Evolutionary conservation across 2,797 vertebrate genomes (phyloP).

Genomic region (Lycodopsis pacificus): DNA sequence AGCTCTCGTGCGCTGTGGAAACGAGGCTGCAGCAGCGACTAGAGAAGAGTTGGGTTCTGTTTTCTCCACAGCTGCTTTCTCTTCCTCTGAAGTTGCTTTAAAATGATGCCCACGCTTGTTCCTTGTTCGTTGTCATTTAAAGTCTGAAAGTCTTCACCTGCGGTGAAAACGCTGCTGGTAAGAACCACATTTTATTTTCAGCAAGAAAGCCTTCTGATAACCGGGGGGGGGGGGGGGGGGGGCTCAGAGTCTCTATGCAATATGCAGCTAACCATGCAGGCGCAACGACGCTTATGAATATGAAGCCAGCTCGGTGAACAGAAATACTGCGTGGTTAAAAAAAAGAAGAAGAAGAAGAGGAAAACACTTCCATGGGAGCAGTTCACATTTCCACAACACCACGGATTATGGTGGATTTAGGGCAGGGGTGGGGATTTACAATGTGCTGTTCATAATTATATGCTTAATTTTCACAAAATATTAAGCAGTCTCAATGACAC

Average conservation of each 20-base stretch:
- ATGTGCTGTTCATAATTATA: constrained; percentile 76
- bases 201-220: constrained; percentile 32
- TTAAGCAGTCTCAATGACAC: constrained; percentile 76
- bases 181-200: constrained; percentile 31
- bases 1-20: background rate
- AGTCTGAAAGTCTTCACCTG: constrained; percentile 32
- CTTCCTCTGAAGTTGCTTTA: constrained; percentile 32
- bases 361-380: constrained; percentile 62
- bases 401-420: constrained; percentile 74
- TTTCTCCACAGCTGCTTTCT: constrained; percentile 8
- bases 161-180: constrained; percentile 38
- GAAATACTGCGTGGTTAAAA: constrained; percentile 34
- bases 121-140: constrained; percentile 5
- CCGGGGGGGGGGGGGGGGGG: constrained; percentile 2
- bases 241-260: constrained; percentile 28
- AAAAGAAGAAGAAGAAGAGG: background rate
- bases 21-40: background rate
- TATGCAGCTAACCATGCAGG: constrained; percentile 39
- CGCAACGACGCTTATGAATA: constrained; percentile 34
- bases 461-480: constrained; percentile 77
- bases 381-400: constrained; percentile 73
- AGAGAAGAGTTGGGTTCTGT: background rate
- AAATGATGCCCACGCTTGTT: constrained; percentile 12
- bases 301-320: constrained; percentile 46
- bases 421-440: constrained; percentile 74